These are phyloP conservation scores for Psephotus haematonotus DNA, from an alignment of 2,113 vertebrate species.

Conservation along the genomic window DNA sequence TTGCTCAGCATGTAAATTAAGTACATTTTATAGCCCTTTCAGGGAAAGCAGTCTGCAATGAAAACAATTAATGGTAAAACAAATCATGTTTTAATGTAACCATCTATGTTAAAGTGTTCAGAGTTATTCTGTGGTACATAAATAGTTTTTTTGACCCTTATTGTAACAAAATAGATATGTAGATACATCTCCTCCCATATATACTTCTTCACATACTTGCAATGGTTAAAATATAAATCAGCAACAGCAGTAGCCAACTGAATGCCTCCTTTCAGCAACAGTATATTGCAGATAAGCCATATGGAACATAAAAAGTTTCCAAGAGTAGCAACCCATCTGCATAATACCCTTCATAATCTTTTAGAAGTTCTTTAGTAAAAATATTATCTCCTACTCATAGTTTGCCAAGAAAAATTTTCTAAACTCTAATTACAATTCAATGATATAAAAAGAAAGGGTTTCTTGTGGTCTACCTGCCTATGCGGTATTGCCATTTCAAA, in stretches of 20 bases:
- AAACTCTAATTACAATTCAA: background rate
- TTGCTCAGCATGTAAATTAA: background rate
- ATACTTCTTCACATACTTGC: background rate
- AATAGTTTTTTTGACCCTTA: background rate
- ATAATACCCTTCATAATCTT: constrained; percentile 50
- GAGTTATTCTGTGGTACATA: background rate
- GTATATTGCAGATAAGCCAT: constrained; percentile 59
- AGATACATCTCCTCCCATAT: background rate
- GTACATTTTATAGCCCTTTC: background rate
- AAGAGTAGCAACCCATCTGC: constrained; percentile 57
- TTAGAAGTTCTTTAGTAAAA: constrained; percentile 42
- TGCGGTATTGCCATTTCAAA: background rate
- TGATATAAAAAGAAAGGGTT: background rate
- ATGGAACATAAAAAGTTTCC: constrained; percentile 59
- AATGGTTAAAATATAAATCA: constrained; percentile 34
- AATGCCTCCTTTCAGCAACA: constrained; percentile 54
- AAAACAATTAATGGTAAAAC: background rate
- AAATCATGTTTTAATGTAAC: background rate
- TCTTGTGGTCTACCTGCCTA: background rate
- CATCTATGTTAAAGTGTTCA: background rate
- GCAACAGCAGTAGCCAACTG: background rate
- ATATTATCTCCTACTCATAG: constrained; percentile 27
- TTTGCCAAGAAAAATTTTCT: constrained; percentile 13
- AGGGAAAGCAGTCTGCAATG: background rate
- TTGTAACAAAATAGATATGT: background rate